phyloP scores from a whole-genome alignment of 1,140 invertebrate species.

The Pogonognathellus flavescens region DNA sequence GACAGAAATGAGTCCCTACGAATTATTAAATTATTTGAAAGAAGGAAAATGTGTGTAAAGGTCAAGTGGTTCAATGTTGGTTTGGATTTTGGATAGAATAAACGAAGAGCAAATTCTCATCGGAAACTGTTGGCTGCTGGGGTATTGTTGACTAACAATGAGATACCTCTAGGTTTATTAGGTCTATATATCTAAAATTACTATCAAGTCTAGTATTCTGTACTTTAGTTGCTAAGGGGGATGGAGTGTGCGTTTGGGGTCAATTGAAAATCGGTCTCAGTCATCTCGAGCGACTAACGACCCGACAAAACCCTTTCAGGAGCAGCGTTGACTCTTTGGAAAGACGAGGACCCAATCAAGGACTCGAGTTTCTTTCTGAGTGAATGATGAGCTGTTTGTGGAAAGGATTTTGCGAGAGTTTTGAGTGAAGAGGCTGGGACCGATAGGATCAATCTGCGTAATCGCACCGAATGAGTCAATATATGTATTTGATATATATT shows the following conservation, averaged over 20 bases:
- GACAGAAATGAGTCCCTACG: neutral
- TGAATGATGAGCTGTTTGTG: neutral
- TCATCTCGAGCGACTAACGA: neutral
- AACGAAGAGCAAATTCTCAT: slow-evolving; percentile 41
- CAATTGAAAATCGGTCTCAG: slow-evolving; percentile 20
- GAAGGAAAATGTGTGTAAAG: slow-evolving; percentile 3
- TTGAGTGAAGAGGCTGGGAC: neutral
- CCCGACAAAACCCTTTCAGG: neutral
- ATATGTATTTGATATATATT: slow-evolving; percentile 44
- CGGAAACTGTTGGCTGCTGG: slow-evolving; percentile 47
- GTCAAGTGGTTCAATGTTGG: slow-evolving; percentile 18
- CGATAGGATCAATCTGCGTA: slow-evolving; percentile 7
- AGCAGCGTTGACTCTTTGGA: neutral
- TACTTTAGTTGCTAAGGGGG: slow-evolving; percentile 30
- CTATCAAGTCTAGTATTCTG: neutral
- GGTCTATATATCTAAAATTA: slow-evolving; percentile 13
- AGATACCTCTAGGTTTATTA: slow-evolving; percentile 33
- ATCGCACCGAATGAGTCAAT: slow-evolving; percentile 37
- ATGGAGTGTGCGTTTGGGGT: slow-evolving; percentile 37
- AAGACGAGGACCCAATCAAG: too few species aligned
- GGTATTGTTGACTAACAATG: slow-evolving; percentile 35
- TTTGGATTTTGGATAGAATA: slow-evolving; percentile 11
- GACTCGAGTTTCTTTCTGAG: neutral
- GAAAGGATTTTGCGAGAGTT: neutral
- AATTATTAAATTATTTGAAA: neutral